A percentile compares a stretch with the other conserved stretches of the same genome.
Evolutionary conservation across 2,113 vertebrate species (phyloP).

Genomic region (Lampris megalopsis): DNA sequence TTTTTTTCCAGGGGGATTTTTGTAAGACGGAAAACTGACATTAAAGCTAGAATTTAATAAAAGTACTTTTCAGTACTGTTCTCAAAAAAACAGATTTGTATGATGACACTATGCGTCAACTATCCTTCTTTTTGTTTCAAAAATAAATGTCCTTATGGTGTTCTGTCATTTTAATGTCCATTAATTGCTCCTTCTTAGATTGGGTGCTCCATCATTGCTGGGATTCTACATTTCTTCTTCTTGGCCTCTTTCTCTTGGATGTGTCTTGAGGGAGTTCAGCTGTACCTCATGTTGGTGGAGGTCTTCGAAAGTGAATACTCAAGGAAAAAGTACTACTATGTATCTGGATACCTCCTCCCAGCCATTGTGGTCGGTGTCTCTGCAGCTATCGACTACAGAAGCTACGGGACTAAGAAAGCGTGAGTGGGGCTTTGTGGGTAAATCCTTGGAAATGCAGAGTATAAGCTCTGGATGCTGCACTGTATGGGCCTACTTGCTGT

Average conservation of each 20-base stretch:
- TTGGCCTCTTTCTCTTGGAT: slow-evolving; percentile 98
- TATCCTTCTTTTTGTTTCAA: not conserved
- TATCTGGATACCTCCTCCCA: slow-evolving; percentile 96
- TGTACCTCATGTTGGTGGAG: slow-evolving; percentile 98
- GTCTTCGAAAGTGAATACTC: slow-evolving; percentile 99
- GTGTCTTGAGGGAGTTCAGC: slow-evolving; percentile 98
- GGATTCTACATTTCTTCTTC: slow-evolving; percentile 98
- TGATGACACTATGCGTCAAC: not conserved
- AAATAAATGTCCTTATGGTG: not conserved
- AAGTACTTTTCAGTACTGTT: not conserved
- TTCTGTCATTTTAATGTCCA: not conserved
- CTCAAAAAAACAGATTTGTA: slow-evolving; percentile 11
- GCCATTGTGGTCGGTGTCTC: slow-evolving; percentile 97
- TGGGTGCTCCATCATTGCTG: slow-evolving; percentile 95
- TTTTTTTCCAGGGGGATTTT: slow-evolving; percentile 37
- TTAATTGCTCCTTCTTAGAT: slow-evolving; percentile 80
- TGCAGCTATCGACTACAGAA: slow-evolving; percentile 95
- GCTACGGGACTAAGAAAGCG: slow-evolving; percentile 95
- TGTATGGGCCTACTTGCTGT: slow-evolving; percentile 40
- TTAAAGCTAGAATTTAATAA: slow-evolving; percentile 31
- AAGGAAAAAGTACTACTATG: slow-evolving; percentile 97
- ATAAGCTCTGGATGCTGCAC: slow-evolving; percentile 19
- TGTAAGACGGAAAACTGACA: slow-evolving; percentile 28
- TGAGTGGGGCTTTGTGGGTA: slow-evolving; percentile 83
- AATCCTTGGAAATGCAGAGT: slow-evolving; percentile 40